A percentile compares a stretch with the other conserved stretches of the same genome.
phyloP scores from a whole-genome alignment of 2,797 vertebrate genomes.

The Microhierax caerulescens region DNA sequence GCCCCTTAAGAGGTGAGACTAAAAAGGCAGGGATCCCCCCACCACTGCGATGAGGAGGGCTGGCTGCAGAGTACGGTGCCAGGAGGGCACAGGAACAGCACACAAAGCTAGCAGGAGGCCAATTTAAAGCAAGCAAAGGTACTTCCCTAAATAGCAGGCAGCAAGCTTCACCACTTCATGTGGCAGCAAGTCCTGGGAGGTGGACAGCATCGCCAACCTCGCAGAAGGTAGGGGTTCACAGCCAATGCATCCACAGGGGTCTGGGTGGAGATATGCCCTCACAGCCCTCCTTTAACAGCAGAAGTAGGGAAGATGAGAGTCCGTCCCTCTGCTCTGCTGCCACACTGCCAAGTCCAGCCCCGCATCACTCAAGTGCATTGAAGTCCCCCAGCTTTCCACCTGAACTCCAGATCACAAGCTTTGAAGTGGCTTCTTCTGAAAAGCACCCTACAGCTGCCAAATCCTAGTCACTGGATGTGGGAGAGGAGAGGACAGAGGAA shows the following conservation, averaged over 20 bases:
- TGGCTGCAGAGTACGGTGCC: neutral
- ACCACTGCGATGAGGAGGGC: neutral
- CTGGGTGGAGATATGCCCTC: neutral
- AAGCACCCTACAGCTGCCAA: neutral
- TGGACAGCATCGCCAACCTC: neutral
- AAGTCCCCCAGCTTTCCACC: neutral
- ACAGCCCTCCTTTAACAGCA: neutral
- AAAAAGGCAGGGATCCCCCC: neutral
- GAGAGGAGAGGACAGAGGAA: neutral
- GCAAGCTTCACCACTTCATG: neutral
- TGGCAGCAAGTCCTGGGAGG: neutral
- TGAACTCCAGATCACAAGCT: neutral
- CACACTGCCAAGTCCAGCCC: neutral
- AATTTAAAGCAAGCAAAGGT: neutral
- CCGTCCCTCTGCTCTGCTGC: neutral
- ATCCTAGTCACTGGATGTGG: neutral
- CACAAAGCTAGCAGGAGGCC: neutral
- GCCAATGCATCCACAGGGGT: neutral
- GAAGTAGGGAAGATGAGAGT: accelerated
- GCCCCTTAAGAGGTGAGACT: neutral
- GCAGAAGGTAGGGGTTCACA: accelerated
- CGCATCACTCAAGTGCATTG: neutral
- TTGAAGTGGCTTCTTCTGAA: neutral
- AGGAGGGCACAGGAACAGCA: neutral
- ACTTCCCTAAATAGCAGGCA: neutral